Evolutionary conservation across 2,113 vertebrate genomes (phyloP), one percentile per base, ranked within the genome.

Genomic region (Platichthys flesus): DNA sequence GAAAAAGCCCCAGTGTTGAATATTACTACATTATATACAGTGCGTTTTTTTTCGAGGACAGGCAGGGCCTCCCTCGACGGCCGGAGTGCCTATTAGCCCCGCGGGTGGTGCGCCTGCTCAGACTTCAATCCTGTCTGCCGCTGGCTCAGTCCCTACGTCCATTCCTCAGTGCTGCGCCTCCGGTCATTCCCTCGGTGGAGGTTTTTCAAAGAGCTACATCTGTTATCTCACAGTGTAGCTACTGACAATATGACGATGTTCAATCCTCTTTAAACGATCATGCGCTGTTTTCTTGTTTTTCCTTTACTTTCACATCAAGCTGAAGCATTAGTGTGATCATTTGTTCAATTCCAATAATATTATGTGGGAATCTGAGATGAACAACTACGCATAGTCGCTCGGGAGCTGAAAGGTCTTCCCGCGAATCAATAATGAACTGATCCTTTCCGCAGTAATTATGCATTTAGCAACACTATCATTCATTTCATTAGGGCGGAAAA

Each of bases 41-140:
- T 83, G 60, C 67, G 82, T 84, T 90, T 89, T 90, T 89, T 76
- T 83, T 81, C 1, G 55, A 85, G 85, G 85, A 87, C 85, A 79
- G 73, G 81, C 84, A 74, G 73, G 78, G 60, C 67, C 70, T 85
- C 83, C 77, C 84, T 51, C 0, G 40, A 78, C 75, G 87, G 68
- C 73, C 76, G 40, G 23, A 64, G 85, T 62, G 84, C 66, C 84
- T 84, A 85, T 85, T 82, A 87, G 85, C 82, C 89, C 89, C 73
- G 85, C 62, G 77, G 90, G 83, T 85, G 83, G 42, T 65, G 21
- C 62, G 68, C 79, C 83, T 64, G 78, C 79, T 75, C 71, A 74
- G 60, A 65, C 78, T 86, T 79, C 71, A 83, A 24, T 74, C 62
- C 69, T 56, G 28, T 67, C 74, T 59, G 88, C 86, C 66, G 12